These are phyloP conservation scores for Macrochelys suwanniensis DNA, from an alignment of 2,797 vertebrate species.

Conservation along the genomic window DNA sequence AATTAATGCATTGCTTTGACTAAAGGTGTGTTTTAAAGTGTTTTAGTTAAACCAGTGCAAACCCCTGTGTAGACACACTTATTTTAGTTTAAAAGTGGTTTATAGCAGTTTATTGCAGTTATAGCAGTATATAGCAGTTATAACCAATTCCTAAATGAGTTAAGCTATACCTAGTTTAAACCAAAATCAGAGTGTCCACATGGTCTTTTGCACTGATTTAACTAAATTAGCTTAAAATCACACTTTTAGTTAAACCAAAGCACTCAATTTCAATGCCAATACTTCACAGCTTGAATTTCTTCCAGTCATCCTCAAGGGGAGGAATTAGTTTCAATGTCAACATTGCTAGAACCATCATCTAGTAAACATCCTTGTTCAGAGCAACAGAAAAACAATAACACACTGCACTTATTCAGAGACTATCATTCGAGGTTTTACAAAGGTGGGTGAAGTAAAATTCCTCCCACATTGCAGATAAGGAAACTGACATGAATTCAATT, in stretches of 20 bases:
- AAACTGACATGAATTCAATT: neutral
- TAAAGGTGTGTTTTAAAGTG: neutral
- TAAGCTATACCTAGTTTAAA: neutral
- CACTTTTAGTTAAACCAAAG: neutral
- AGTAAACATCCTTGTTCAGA: conserved; percentile 3
- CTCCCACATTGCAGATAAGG: neutral
- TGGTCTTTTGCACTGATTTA: neutral
- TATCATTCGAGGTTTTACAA: neutral
- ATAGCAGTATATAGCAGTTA: neutral
- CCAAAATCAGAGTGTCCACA: neutral
- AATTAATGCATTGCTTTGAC: neutral
- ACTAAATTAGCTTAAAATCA: neutral
- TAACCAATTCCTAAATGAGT: neutral
- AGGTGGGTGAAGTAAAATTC: neutral
- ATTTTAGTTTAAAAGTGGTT: neutral
- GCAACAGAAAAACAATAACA: neutral
- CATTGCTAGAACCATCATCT: neutral
- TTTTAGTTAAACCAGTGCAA: neutral
- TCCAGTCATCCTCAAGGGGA: neutral
- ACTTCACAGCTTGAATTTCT: neutral
- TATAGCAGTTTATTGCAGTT: neutral
- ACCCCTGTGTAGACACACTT: neutral
- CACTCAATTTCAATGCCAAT: neutral
- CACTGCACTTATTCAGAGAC: neutral
- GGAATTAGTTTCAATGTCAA: conserved; percentile 6